These are phyloP conservation scores for Ericerus pela DNA, from an alignment of 1,140 invertebrate species.

Conservation along the genomic window DNA sequence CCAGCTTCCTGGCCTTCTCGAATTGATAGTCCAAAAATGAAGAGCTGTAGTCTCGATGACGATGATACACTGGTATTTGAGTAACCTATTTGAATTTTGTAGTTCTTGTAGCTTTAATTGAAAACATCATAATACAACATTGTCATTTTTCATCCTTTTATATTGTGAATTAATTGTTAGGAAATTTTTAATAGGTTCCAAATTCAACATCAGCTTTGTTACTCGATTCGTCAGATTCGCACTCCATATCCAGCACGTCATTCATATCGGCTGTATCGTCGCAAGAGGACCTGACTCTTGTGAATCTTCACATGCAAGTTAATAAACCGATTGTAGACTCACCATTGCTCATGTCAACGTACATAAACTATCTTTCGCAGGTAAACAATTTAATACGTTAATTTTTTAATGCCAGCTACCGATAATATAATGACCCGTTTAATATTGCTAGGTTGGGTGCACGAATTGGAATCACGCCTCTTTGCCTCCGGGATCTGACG, in stretches of 20 bases:
- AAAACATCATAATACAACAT: neutral
- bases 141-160: no score
- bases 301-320: slow-evolving; percentile 88
- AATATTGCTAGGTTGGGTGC: slow-evolving; percentile 37
- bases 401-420: neutral
- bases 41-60: slow-evolving; percentile 4
- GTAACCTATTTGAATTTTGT: no score
- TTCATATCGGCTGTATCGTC: slow-evolving; percentile 45
- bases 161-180: neutral
- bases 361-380: slow-evolving; percentile 82
- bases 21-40: neutral
- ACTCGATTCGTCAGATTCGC: slow-evolving; percentile 43
- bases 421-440: no score
- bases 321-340: slow-evolving; percentile 88
- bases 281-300: slow-evolving; percentile 81
- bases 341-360: slow-evolving; percentile 84
- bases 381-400: slow-evolving; percentile 29
- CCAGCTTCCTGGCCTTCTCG: neutral
- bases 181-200: neutral
- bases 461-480: slow-evolving; percentile 56
- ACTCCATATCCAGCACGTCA: slow-evolving; percentile 65
- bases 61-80: neutral
- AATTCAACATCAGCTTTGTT: neutral
- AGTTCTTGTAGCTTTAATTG: neutral
- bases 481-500: slow-evolving; percentile 48